These are phyloP conservation scores for Psammodynastes pulverulentus DNA, from an alignment of 2,113 vertebrate species.

Conservation along the genomic window DNA sequence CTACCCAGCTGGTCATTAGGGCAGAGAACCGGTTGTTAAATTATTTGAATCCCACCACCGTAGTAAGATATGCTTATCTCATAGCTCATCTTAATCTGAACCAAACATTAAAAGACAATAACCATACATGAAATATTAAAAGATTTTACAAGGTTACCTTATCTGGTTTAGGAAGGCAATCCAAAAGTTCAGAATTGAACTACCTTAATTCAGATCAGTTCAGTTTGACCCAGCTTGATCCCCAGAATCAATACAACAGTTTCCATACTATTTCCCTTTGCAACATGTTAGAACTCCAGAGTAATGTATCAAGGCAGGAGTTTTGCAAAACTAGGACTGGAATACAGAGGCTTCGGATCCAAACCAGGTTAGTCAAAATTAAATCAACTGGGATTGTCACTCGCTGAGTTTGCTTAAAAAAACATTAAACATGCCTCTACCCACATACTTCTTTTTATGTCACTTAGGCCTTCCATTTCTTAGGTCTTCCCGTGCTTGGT, in stretches of 20 bases:
- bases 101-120: not conserved
- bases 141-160: not conserved
- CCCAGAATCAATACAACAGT: not conserved
- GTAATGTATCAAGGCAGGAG: not conserved
- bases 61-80: not conserved
- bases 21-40: too few species aligned
- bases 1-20: too few species aligned
- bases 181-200: not conserved
- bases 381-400: not conserved
- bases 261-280: not conserved
- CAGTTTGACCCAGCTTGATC: not conserved
- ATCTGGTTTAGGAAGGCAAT: not conserved
- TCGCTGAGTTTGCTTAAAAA: not conserved
- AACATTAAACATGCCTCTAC: not conserved
- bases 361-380: not conserved
- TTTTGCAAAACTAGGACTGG: not conserved
- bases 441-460: not conserved
- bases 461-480: not conserved
- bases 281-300: not conserved
- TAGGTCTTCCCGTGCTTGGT: not conserved
- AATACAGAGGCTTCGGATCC: not conserved
- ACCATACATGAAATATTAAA: not conserved
- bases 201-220: not conserved
- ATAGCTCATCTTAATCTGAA: not conserved
- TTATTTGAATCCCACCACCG: too few species aligned